Base-by-base conservation (phyloP, 2,797 vertebrate species). In the Cossypha caffra region DNA sequence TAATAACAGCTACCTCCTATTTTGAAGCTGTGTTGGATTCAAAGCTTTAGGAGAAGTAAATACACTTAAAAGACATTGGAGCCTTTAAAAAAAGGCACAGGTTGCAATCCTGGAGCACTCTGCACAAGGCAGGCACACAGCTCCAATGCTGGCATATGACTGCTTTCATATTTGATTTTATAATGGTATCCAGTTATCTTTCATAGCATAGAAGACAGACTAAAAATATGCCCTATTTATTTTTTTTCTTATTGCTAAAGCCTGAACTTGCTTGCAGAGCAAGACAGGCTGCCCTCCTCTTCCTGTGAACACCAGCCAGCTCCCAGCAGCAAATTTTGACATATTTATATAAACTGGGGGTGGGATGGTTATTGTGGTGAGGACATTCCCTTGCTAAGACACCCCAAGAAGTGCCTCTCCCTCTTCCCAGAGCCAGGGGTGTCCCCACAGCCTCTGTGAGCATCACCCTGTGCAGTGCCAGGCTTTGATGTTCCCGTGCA, bases 401-500 rank as follows among this genome's bases (percentile, higher is more conserved):
- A 21, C 7, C 12, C 57, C 78, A 19, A 24, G 35, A 31, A 0
- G 11, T 1, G 10, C 38, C 7, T 72, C 23, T 42, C 35, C 11
- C 38, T 50, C 11, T 3, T 29, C 3, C 13, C 58, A 31, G 48
- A 75, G 40, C 11, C 73, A 8, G 23, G 37, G 19, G 1, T 26
- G 19, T 28, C 62, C 63, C 43, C 45, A 1, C 0, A 2, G 67
- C 38, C 24, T 38, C 9, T 4, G 52, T 0, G 2, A 85, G 68
- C 40, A 91, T 91, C 88, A n/a, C 82, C 35, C 57, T 5, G 0
- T 18, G 50, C 84, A 42, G 2, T 77, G 67, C 45, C 1, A 3
- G 25, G 50, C 92, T 97, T 89, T 89, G 93, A 93, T 91, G 93
- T 6, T 92, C 95, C 75, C 81, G 88, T 37, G 84, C 84, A 92